These are phyloP conservation scores for Sebastolobus alascanus DNA, from an alignment of 2,797 vertebrate genomes.

Conservation along the genomic window DNA sequence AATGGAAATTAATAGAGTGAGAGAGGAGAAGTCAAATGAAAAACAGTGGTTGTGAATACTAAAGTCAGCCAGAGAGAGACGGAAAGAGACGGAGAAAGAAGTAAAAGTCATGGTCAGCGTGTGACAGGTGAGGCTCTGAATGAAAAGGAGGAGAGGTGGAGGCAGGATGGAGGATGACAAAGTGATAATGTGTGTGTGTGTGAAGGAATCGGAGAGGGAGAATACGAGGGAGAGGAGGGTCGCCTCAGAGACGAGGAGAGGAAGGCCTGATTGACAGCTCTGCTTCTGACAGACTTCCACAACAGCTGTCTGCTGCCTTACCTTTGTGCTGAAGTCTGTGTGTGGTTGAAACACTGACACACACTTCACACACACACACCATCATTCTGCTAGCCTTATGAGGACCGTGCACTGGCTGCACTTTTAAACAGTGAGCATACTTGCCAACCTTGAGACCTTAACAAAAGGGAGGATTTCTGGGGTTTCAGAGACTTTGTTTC, in stretches of 20 bases:
- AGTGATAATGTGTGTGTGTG: constrained; percentile 29
- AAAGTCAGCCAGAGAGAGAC: constrained; percentile 25
- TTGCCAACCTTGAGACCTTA: too few species aligned
- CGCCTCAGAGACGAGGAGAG: constrained; percentile 25
- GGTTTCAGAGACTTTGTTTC: too few species aligned
- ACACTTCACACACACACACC: neutral
- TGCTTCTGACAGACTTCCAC: constrained; percentile 43
- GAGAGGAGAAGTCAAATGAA: constrained; percentile 66
- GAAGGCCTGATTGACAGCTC: constrained; percentile 51
- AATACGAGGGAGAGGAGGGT: constrained; percentile 6
- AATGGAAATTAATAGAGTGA: constrained; percentile 63
- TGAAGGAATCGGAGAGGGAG: constrained; percentile 7
- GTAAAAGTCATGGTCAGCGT: constrained; percentile 9
- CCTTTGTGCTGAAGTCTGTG: constrained; percentile 33
- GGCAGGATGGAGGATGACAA: constrained; percentile 10
- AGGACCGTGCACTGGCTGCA: neutral
- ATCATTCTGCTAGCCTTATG: neutral
- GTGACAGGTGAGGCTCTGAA: constrained; percentile 15
- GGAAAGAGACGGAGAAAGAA: constrained; percentile 14
- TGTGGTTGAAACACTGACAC: neutral
- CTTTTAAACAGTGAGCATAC: neutral
- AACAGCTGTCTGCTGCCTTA: constrained; percentile 44
- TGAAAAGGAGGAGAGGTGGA: constrained; percentile 10
- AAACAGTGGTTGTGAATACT: constrained; percentile 55
- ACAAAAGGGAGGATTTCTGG: too few species aligned